Conservation (phyloP, 2,113 vertebrate genomes). For the Pagrus major region DNA sequence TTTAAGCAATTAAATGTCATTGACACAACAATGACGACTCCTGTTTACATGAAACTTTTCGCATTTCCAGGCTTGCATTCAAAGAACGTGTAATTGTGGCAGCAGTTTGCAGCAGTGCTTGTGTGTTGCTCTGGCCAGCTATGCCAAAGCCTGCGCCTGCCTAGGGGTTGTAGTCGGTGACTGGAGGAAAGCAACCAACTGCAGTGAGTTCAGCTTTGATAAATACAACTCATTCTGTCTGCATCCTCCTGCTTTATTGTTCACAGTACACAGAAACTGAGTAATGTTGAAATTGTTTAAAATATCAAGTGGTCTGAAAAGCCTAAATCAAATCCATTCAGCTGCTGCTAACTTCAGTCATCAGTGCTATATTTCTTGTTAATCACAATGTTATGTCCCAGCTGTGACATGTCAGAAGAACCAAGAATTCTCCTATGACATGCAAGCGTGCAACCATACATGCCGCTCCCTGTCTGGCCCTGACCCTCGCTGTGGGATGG, state of each 20-base stretch:
- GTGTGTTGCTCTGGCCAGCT: slow-evolving; percentile 80
- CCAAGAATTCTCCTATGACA: slow-evolving; percentile 73
- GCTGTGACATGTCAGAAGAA: slow-evolving; percentile 72
- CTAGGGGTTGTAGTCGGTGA: slow-evolving; percentile 72
- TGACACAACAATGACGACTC: background rate
- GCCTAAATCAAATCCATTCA: background rate
- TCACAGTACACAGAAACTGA: background rate
- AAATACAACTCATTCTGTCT: background rate
- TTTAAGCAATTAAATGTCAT: background rate
- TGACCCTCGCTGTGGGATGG: slow-evolving; percentile 71
- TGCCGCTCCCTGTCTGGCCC: slow-evolving; percentile 72
- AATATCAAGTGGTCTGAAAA: too few species aligned
- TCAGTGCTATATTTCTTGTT: background rate
- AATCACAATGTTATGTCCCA: slow-evolving; percentile 45
- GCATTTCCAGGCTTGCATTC: slow-evolving; percentile 75
- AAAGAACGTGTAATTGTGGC: slow-evolving; percentile 73
- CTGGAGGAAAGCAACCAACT: slow-evolving; percentile 79
- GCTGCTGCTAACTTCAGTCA: background rate
- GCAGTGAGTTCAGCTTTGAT: slow-evolving; percentile 73
- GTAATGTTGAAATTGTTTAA: background rate
- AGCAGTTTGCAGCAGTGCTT: slow-evolving; percentile 55
- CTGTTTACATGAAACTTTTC: background rate
- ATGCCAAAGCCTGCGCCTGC: slow-evolving; percentile 79
- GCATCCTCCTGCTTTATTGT: background rate
- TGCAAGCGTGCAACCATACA: slow-evolving; percentile 75